Evolutionary conservation across 1,140 invertebrate genomes (phyloP), one percentile per base, ranked within the genome.

Genomic region (Hyles euphorbiae): DNA sequence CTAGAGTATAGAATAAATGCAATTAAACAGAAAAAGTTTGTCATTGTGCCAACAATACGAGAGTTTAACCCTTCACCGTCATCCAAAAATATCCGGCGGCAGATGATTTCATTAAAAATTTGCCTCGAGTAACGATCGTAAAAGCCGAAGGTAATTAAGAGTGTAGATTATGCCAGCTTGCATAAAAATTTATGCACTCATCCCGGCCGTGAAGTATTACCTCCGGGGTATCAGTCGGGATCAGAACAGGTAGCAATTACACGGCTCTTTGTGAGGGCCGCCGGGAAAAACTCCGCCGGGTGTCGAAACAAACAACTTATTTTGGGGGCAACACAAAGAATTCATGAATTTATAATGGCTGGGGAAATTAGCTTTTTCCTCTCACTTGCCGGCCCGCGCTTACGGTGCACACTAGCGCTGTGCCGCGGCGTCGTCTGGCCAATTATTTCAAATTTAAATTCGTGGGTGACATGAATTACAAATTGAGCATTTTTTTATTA

Each of bases 311-410:
- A 79, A 79, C 78, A 81, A 81, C 74, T 79, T 83, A 83, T 83
- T 83, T 82, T 77, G 68, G 71, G 72, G 40, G 65, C 59, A 70
- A 81, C 79, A 81, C 70, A 79, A 79, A 79, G 76, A 76, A 70
- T 75, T 72, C 78, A 83, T 83, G 80, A 83, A 83, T 83, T 83
- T 81, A 78, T 83, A 81, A 83, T 83, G 74, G 63, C 62, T 49
- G 62, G 65, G 76, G 78, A 81, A 82, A 83, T 81, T 83, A 83
- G 74, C 77, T 81, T 80, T 79, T 77, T 77, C 67, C 74, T 76
- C 70, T 68, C 72, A 71, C 72, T 76, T 68, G 70, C 53, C 58
- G 36, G 36, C 36, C 36, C 36, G 36, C 36, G 36, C 36, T 40
- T 40, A n/a, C 47, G 40, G 7, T 22, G 47, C 2, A 34, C 48